A percentile compares a stretch with the other conserved stretches of the same genome.
Conservation (phyloP, 2,797 vertebrate species). For the Centropyge bicolor region DNA sequence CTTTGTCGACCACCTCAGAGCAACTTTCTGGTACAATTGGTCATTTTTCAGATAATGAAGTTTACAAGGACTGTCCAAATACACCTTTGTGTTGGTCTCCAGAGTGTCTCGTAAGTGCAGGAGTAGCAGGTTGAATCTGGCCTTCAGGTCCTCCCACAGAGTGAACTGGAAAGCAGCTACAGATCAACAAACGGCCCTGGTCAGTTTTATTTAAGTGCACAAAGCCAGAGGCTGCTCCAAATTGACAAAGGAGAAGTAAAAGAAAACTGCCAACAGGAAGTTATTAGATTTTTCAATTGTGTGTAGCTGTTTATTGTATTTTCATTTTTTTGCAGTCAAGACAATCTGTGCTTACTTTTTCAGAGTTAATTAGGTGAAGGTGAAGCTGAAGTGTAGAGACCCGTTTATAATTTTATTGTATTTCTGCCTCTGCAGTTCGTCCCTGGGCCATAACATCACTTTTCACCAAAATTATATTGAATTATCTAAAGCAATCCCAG, state of each 20-base stretch:
- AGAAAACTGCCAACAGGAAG: neutral
- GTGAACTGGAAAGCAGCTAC: neutral
- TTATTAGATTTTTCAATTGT: no score
- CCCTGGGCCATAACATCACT: neutral
- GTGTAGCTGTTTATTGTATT: neutral
- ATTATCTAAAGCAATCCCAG: neutral
- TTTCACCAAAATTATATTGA: neutral
- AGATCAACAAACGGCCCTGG: neutral
- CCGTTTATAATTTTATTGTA: neutral
- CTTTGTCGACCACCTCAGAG: neutral
- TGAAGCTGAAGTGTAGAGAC: no score
- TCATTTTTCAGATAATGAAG: neutral
- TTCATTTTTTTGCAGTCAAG: neutral
- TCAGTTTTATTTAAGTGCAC: neutral
- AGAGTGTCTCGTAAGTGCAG: neutral
- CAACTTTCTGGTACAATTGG: neutral
- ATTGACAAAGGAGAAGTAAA: neutral
- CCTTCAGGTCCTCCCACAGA: neutral
- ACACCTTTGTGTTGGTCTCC: neutral
- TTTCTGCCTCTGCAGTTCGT: neutral
- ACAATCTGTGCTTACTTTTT: neutral
- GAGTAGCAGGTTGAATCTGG: neutral
- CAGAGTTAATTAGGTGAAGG: neutral
- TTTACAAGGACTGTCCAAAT: neutral
- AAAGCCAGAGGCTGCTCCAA: neutral